Conservation (phyloP, 1,140 invertebrate species). For the Stratiolaelaps scimitus region DNA sequence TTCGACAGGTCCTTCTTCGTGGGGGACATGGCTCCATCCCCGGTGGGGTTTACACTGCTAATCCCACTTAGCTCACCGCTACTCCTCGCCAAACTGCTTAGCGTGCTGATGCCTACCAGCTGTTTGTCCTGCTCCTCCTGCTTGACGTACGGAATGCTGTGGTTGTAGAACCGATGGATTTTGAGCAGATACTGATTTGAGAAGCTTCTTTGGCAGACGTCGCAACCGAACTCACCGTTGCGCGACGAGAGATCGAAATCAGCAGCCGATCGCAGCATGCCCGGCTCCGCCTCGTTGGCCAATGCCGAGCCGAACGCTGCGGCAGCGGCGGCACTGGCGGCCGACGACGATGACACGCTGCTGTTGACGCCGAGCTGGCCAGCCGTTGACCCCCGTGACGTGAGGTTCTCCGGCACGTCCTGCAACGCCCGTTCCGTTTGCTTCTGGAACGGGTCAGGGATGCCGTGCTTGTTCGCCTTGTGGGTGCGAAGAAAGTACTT, state of each 20-base stretch:
- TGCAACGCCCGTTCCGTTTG: constrained; percentile 19
- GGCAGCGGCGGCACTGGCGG: constrained; percentile 27
- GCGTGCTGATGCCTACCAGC: background rate
- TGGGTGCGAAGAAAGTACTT: constrained; percentile 86
- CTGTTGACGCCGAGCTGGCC: constrained; percentile 5
- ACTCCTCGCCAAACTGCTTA: background rate
- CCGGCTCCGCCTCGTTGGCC: constrained; percentile 52
- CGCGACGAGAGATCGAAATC: constrained; percentile 26
- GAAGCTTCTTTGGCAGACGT: constrained; percentile 47
- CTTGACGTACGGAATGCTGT: constrained; percentile 38
- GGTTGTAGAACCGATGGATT: constrained; percentile 46
- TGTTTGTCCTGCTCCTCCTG: constrained; percentile 35
- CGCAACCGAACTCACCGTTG: constrained; percentile 44
- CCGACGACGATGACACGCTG: constrained; percentile 38
- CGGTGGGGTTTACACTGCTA: constrained; percentile 10
- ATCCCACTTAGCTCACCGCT: no score
- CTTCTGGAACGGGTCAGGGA: constrained; percentile 34
- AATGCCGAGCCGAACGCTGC: constrained; percentile 42
- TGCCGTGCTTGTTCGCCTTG: constrained; percentile 56
- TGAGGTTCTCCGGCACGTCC: constrained; percentile 12
- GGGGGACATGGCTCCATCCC: constrained; percentile 26
- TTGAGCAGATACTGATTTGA: constrained; percentile 47
- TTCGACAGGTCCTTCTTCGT: constrained; percentile 28
- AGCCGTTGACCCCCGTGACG: background rate
- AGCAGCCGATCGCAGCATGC: constrained; percentile 31